A percentile compares a stretch with the other conserved stretches of the same genome.
These are phyloP conservation scores for Cotesia vestalis DNA, from an alignment of 1,140 invertebrate genomes.

Conservation along the genomic window DNA sequence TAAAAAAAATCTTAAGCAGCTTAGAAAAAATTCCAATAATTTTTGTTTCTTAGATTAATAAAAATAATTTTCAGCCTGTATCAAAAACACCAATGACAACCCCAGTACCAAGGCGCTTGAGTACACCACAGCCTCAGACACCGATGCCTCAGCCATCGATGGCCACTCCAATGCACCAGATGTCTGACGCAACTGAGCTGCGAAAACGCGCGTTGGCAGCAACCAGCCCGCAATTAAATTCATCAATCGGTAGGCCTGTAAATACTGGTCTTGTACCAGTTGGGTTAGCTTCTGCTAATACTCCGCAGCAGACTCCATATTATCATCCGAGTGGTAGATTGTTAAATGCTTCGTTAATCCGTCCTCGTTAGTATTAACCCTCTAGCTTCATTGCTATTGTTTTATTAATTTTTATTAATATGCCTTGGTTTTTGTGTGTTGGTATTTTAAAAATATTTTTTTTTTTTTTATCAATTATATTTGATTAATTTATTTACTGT, in stretches of 20 bases:
- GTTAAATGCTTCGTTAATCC: constrained; percentile 46
- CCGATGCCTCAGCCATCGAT: constrained; percentile 23
- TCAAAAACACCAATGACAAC: constrained; percentile 30
- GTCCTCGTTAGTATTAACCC: constrained; percentile 52
- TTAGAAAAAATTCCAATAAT: neutral
- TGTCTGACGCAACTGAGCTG: constrained; percentile 45
- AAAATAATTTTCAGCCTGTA: constrained; percentile 43
- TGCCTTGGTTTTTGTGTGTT: constrained; percentile 12
- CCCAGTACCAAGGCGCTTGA: constrained; percentile 55
- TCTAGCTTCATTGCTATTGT: constrained; percentile 11
- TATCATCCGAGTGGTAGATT: constrained; percentile 45
- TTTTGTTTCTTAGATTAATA: neutral
- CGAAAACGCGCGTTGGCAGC: constrained; percentile 53
- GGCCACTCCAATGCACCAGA: neutral
- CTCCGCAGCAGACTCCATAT: constrained; percentile 42
- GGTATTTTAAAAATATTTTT: constrained; percentile 16
- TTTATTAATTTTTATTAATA: neutral
- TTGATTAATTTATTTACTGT: constrained; percentile 18
- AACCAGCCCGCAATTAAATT: constrained; percentile 46
- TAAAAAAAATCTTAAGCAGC: neutral
- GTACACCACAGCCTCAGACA: constrained; percentile 38
- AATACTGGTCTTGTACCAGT: constrained; percentile 40
- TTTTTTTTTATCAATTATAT: neutral
- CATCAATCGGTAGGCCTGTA: constrained; percentile 38
- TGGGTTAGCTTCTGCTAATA: constrained; percentile 35